A percentile compares a stretch with the other conserved stretches of the same genome.
Evolutionary conservation across 1,140 invertebrate genomes (phyloP).

Genomic region (Drosophila nasuta): DNA sequence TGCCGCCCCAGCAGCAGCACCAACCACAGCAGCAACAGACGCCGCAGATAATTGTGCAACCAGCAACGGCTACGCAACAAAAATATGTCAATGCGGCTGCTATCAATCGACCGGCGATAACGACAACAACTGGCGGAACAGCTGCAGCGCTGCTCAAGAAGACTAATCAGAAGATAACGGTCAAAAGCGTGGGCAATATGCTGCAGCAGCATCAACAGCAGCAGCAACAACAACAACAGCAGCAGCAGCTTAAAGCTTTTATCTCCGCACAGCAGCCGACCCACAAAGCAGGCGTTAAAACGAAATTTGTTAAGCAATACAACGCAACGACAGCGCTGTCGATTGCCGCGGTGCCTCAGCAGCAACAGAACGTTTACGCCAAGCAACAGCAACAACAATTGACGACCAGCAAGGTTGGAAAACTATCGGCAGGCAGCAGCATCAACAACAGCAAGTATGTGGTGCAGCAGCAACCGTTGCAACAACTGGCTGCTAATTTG

Average conservation of each 20-base stretch:
- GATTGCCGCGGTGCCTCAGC: conserved; percentile 68
- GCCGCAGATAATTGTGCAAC: conserved; percentile 72
- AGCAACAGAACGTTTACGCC: conserved; percentile 51
- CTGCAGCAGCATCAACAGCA: conserved; percentile 67
- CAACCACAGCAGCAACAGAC: conserved; percentile 45
- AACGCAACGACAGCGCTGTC: conserved; percentile 52
- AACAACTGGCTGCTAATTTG: conserved; percentile 59
- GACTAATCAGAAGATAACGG: conserved; percentile 69
- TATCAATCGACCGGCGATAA: conserved; percentile 33
- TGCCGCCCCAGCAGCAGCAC: conserved; percentile 46
- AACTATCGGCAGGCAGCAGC: conserved; percentile 50
- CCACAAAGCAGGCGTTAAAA: conserved; percentile 51
- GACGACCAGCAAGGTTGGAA: conserved; percentile 62
- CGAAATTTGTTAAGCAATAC: conserved; percentile 79
- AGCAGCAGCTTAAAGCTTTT: conserved; percentile 68
- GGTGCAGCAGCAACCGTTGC: conserved; percentile 64
- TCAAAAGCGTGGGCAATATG: conserved; percentile 66
- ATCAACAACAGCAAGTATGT: conserved; percentile 61
- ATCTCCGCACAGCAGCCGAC: conserved; percentile 59
- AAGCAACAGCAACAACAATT: conserved; percentile 58
- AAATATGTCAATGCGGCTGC: conserved; percentile 70
- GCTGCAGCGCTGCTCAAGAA: conserved; percentile 63
- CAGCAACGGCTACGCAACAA: conserved; percentile 54
- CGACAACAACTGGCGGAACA: conserved; percentile 30
- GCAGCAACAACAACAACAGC: conserved; percentile 41